These are phyloP conservation scores for Acronicta psi DNA, from an alignment of 2,888 invertebrate genomes.

Conservation along the genomic window DNA sequence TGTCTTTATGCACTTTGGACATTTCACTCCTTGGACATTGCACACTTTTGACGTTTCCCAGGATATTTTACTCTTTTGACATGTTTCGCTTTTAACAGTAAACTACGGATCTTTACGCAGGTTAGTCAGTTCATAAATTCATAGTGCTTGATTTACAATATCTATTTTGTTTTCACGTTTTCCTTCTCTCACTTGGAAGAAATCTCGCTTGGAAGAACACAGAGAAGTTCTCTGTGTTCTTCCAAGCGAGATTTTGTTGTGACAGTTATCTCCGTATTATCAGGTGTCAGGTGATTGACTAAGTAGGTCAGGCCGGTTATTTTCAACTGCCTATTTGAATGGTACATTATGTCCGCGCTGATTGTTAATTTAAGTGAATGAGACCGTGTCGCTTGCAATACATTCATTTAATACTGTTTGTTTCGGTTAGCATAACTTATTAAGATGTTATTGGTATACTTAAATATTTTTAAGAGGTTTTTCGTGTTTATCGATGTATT, in stretches of 20 bases:
- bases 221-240: not conserved
- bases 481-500: conserved; percentile 12
- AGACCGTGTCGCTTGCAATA: conserved; percentile 9
- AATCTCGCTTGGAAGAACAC: too few relatives aligned
- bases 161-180: not conserved
- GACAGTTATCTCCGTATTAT: conserved; percentile 13
- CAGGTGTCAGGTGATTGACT: conserved; percentile 20
- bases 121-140: too few relatives aligned
- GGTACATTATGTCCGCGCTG: conserved; percentile 15
- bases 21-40: too few relatives aligned
- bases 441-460: conserved; percentile 16
- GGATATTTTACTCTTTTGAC: too few relatives aligned
- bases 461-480: not conserved
- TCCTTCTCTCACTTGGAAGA: not conserved
- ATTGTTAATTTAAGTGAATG: conserved; percentile 22
- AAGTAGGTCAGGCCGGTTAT: conserved; percentile 46
- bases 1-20: too few relatives aligned
- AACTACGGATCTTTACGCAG: too few relatives aligned
- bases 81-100: too few relatives aligned
- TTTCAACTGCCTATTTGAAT: conserved; percentile 31
- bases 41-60: too few relatives aligned
- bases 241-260: conserved; percentile 4
- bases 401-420: conserved; percentile 9
- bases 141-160: too few relatives aligned
- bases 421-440: conserved; percentile 8